Base-by-base conservation (phyloP, 2,797 vertebrate genomes). In the Apogon hyalosoma region DNA sequence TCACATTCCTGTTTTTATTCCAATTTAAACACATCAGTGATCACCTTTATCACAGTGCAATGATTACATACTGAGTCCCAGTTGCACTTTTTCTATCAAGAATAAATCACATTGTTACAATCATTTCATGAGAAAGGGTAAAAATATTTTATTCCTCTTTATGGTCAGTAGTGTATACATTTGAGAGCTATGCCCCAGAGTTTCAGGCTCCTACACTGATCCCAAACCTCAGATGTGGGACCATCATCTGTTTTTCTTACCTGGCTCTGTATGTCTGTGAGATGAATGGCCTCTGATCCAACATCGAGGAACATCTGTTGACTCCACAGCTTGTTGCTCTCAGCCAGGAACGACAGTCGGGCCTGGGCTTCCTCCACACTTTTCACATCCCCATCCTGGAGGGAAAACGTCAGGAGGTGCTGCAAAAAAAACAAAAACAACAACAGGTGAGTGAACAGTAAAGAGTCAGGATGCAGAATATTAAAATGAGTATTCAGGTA, bases 381-480 rank as follows among this genome's bases (percentile, higher is more conserved):
- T 63, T 91, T 86, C 38, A 95, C 90, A 6, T 95, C 95, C 1
- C 94, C 94, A 0, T 92, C 88, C 39, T 95, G 93, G 39, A 96
- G 89, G 2, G 94, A 93, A 86, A 96, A 95, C 0, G 95, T 96
- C 82, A 95, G 88, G 73, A 95, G 89, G 81, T 94, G 93, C 95
- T 94, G 86, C 31, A 63, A 7, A 59, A 6, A 42, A 6, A 42
- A 14, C 41, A 41, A 41, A 12, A 41, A 12, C 1, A 41, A 12
- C 7, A 41, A 12, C 40, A 41, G 14, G 14, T n/a, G n/a, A n/a
- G n/a, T n/a, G n/a, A 24, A 24, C 6, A 1, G 21, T 7, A 12
- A 13, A 42, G 2, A 3, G 36, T 40, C 4, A 56, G 7, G 24
- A 18, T 24, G 21, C 21, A 24, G 21, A 24, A 24, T 24, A 24